Evolutionary conservation across 2,797 vertebrate species (phyloP).

Genomic region (Rhodeus uyekii): DNA sequence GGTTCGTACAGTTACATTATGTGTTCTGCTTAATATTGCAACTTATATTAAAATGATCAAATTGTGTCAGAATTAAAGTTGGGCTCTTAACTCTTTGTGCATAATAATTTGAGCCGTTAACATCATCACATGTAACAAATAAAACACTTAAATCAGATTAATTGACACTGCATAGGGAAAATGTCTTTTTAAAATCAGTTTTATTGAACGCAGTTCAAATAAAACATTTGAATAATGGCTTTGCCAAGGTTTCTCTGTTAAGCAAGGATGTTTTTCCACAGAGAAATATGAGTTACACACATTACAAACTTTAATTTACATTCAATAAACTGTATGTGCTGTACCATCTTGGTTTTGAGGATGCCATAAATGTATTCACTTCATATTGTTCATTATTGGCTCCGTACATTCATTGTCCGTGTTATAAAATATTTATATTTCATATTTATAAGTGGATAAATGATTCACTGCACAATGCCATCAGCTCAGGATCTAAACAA

Average conservation of each 20-base stretch:
- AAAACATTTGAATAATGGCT: constrained; percentile 6
- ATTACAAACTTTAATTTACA: not conserved
- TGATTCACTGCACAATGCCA: not conserved
- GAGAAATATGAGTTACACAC: constrained; percentile 9
- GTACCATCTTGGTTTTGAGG: not conserved
- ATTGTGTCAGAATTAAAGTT: not conserved
- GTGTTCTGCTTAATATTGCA: not conserved
- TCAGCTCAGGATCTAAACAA: not conserved
- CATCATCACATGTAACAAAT: not conserved
- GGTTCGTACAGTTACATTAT: not conserved
- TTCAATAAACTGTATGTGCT: constrained; percentile 8
- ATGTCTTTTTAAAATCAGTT: not conserved
- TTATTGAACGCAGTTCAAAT: constrained; percentile 18
- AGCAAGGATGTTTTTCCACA: not conserved
- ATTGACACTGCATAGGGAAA: not conserved
- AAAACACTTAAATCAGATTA: not conserved
- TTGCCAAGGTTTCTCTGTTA: not conserved
- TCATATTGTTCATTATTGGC: constrained; percentile 14
- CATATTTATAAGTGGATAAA: not conserved
- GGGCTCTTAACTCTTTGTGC: not conserved
- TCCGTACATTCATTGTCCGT: constrained; percentile 52
- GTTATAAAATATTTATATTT: constrained; percentile 23
- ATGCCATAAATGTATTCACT: not conserved
- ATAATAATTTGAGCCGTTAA: not conserved
- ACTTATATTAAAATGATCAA: not conserved